A percentile compares a stretch with the other conserved stretches of the same genome.
Evolutionary conservation across 2,113 vertebrate species (phyloP).

Genomic region (Eclectus roratus): DNA sequence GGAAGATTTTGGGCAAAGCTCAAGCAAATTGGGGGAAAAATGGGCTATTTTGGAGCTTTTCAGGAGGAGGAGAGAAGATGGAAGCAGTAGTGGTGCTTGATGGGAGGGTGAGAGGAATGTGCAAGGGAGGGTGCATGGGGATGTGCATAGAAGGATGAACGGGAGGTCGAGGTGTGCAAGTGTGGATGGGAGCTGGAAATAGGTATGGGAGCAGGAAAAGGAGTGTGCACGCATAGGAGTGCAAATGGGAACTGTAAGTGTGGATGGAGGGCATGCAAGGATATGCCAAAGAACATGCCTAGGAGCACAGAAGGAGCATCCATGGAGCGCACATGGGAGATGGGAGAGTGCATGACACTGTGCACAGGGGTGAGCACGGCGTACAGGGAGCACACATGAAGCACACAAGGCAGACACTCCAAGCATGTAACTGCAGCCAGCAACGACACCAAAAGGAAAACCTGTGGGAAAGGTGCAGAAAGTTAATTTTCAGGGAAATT

Average conservation of each 20-base stretch:
- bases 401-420: not conserved
- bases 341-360: not conserved
- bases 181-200: not conserved
- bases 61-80: not conserved
- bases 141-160: too few species aligned
- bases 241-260: not conserved
- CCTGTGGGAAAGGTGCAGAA: not conserved
- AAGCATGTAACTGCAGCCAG: not conserved
- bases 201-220: not conserved
- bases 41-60: not conserved
- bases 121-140: not conserved
- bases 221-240: not conserved
- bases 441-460: not conserved
- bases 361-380: not conserved
- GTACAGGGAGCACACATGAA: not conserved
- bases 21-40: fast-evolving
- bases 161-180: not conserved
- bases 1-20: not conserved
- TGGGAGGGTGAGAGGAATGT: not conserved
- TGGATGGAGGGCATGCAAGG: not conserved
- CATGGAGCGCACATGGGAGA: not conserved
- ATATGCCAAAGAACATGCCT: not conserved
- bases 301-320: not conserved
- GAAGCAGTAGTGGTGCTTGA: fast-evolving
- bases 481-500: not conserved